Conservation (phyloP, 2,888 invertebrate species). For the Euplagia quadripunctaria region DNA sequence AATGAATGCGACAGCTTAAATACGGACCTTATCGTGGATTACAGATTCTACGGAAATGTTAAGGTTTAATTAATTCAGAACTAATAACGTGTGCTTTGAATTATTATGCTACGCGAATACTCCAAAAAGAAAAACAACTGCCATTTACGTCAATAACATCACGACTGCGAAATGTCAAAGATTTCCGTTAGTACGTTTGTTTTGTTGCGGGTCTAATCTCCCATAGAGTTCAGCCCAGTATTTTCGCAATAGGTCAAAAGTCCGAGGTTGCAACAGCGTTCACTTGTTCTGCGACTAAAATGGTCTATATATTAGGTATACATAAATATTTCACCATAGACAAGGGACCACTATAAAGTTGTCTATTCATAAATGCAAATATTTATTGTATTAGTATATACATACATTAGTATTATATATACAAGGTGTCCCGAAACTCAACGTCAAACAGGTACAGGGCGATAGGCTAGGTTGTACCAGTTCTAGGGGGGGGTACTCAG, state of each 20-base stretch:
- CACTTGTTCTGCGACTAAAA: constrained; percentile 32
- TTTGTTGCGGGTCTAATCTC: constrained; percentile 31
- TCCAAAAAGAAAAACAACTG: background rate
- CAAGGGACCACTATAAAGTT: too few relatives aligned
- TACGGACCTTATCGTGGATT: background rate
- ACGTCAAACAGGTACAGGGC: too few relatives aligned
- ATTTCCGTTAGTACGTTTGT: constrained; percentile 30
- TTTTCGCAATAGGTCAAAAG: constrained; percentile 59
- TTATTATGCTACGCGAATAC: background rate
- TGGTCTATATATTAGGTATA: too few relatives aligned
- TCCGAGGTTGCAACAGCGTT: constrained; percentile 49
- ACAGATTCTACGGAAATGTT: background rate
- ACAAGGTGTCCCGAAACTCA: too few relatives aligned
- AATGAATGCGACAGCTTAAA: background rate
- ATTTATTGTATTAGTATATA: too few relatives aligned
- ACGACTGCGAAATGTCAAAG: constrained; percentile 47
- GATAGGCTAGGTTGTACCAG: too few relatives aligned
- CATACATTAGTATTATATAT: too few relatives aligned
- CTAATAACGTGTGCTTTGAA: background rate
- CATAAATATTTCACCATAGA: background rate
- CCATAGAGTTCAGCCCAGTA: constrained; percentile 27
- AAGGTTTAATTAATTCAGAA: background rate
- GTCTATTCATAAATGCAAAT: too few relatives aligned
- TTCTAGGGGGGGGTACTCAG: too few relatives aligned
- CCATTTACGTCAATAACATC: constrained; percentile 25